phyloP scores from a whole-genome alignment of 2,113 vertebrate species.

The Siniperca knerii region DNA sequence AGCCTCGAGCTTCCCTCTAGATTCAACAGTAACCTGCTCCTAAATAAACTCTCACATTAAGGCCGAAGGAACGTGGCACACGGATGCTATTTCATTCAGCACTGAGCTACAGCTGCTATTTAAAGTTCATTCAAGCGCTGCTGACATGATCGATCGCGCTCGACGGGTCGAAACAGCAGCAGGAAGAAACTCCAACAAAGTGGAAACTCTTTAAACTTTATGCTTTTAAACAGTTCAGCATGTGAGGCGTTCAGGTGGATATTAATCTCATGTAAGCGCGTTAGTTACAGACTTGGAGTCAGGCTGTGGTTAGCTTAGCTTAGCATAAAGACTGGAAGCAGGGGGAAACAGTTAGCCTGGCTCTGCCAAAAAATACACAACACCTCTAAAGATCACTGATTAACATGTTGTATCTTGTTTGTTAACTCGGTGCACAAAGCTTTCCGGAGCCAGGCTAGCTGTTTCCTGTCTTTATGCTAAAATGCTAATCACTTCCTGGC shows the following conservation, averaged over 20 bases:
- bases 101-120: constrained; percentile 17
- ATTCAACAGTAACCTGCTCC: neutral
- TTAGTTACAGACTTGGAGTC: too few relatives aligned
- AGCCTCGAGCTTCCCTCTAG: neutral
- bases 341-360: neutral
- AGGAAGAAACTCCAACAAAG: neutral
- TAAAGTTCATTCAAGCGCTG: constrained; percentile 29
- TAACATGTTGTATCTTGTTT: too few relatives aligned
- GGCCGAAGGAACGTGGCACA: neutral
- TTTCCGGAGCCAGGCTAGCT: too few relatives aligned
- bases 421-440: too few relatives aligned
- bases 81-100: neutral
- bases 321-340: neutral
- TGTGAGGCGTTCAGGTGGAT: too few relatives aligned
- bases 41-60: constrained; percentile 8
- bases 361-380: too few relatives aligned
- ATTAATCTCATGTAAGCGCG: too few relatives aligned
- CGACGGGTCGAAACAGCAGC: neutral
- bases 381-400: too few relatives aligned
- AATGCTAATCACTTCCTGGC: too few relatives aligned
- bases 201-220: neutral
- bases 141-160: neutral
- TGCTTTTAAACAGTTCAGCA: too few relatives aligned
- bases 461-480: too few relatives aligned
- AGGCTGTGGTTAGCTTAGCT: neutral